Evolutionary conservation across 2,888 invertebrate species (phyloP), one percentile per base, ranked within the genome.

Genomic region (Drosophila nr. perissopoda): DNA sequence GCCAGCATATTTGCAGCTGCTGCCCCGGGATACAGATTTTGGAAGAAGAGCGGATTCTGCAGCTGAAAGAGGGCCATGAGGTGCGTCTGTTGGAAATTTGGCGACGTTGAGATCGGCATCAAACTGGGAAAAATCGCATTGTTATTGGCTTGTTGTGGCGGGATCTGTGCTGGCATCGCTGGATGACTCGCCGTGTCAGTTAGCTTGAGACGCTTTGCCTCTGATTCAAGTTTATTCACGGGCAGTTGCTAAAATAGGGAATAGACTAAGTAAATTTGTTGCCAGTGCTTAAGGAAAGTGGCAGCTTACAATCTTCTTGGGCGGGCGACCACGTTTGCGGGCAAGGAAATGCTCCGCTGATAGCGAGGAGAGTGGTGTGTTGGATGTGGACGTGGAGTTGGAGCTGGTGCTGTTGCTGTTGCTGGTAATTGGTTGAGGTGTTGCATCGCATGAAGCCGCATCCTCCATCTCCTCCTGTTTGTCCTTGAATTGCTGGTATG

Each of bases 11-110:
- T 69, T 65, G 73, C 49, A 62, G 81, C 56, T 34, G 86, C 83
- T 4, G 79, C 84, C 10, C 84, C 91, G 0, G 93, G 92, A 76
- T 92, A 93, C 10, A 93, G 86, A 74, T 93, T 92, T 65, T 93
- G 92, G 83, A 92, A 93, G 84, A 92, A 92, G 13, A 93, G 89
- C 36, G 92, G 92, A 74, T 92, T 93, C 72, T 92, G 92, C 49
- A 92, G 68, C 71, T 92, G 92, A 58, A 92, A 92, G 31, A 92
- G 81, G 4, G 92, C 92, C 92, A 92, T 93, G 38, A 92, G 69
- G 62, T 92, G 92, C 0, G 92, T 92, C 51, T 93, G 69, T 65
- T 93, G 92, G 52, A 92, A 89, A 70, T 93, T 92, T 13, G 91
- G 86, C 33, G 90, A 71, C 56, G 82, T 79, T 11, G 86, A 80